phyloP scores from a whole-genome alignment of 2,113 vertebrate species.

The Lates calcarifer region DNA sequence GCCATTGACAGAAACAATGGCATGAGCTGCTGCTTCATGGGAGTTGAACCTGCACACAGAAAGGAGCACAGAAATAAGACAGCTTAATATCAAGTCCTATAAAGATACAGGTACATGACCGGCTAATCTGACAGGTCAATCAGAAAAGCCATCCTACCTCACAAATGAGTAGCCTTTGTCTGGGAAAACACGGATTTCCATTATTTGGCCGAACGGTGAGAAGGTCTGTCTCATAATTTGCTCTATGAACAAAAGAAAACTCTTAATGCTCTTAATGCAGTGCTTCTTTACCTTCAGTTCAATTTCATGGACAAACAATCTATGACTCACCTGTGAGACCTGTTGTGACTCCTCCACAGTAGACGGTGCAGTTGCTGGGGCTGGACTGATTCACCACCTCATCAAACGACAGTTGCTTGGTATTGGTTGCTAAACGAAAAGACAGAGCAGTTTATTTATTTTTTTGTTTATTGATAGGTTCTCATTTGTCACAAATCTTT shows the following conservation, averaged over 20 bases:
- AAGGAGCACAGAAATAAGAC: fast-evolving
- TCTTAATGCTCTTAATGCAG: not conserved
- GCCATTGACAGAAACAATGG: slow-evolving; percentile 97
- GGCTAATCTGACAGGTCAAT: not conserved
- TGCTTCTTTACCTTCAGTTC: not conserved
- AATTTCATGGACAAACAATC: not conserved
- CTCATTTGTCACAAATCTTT: too few species aligned
- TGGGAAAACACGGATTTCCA: slow-evolving; percentile 98
- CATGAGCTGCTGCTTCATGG: slow-evolving; percentile 96
- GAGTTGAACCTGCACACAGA: slow-evolving; percentile 86
- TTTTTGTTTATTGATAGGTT: too few species aligned
- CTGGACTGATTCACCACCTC: slow-evolving; percentile 98
- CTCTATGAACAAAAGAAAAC: slow-evolving; percentile 80
- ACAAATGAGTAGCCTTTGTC: slow-evolving; percentile 99
- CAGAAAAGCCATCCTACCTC: slow-evolving; percentile 81
- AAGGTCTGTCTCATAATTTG: slow-evolving; percentile 99
- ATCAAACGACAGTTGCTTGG: slow-evolving; percentile 96
- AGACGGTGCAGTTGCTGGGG: slow-evolving; percentile 95
- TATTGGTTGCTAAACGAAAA: slow-evolving; percentile 74
- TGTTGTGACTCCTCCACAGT: slow-evolving; percentile 94
- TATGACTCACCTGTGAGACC: slow-evolving; percentile 90
- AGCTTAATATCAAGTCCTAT: not conserved
- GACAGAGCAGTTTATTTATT: too few species aligned
- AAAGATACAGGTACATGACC: not conserved
- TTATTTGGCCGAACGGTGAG: slow-evolving; percentile 96